These are phyloP conservation scores for Drosophila albomicans DNA, from an alignment of 1,140 invertebrate species.

Conservation along the genomic window DNA sequence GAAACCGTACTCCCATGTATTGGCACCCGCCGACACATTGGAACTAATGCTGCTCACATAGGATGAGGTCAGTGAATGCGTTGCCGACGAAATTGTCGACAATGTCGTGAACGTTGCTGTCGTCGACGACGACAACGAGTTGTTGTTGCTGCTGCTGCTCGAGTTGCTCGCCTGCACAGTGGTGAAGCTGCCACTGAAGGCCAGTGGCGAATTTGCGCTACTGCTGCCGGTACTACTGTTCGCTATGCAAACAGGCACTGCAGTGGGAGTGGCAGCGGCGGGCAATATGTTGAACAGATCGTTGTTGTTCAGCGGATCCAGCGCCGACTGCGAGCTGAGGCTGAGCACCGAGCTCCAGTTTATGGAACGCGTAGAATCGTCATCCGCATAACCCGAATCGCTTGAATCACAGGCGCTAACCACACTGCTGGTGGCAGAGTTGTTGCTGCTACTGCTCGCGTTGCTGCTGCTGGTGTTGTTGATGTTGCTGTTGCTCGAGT, in stretches of 20 bases:
- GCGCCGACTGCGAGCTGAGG: constrained; percentile 92
- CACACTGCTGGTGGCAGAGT: not conserved
- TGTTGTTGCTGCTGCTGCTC: constrained; percentile 11
- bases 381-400: constrained; percentile 92
- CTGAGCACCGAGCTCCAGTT: constrained; percentile 96
- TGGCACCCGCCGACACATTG: constrained; percentile 65
- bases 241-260: constrained; percentile 70
- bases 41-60: constrained; percentile 79
- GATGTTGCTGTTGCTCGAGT: constrained; percentile 9
- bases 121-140: constrained; percentile 49
- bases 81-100: constrained; percentile 79
- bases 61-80: constrained; percentile 78
- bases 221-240: constrained; percentile 28
- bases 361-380: constrained; percentile 91
- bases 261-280: constrained; percentile 71
- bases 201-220: constrained; percentile 49
- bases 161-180: constrained; percentile 49
- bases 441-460: constrained; percentile 8
- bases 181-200: constrained; percentile 79
- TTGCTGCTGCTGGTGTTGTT: constrained; percentile 18
- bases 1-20: constrained; percentile 84
- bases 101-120: constrained; percentile 79
- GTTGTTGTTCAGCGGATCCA: constrained; percentile 93
- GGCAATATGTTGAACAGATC: constrained; percentile 87
- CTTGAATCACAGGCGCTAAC: constrained; percentile 86